Evolutionary conservation across 2,888 invertebrate species (phyloP).

Genomic region (Pinctada fucata): DNA sequence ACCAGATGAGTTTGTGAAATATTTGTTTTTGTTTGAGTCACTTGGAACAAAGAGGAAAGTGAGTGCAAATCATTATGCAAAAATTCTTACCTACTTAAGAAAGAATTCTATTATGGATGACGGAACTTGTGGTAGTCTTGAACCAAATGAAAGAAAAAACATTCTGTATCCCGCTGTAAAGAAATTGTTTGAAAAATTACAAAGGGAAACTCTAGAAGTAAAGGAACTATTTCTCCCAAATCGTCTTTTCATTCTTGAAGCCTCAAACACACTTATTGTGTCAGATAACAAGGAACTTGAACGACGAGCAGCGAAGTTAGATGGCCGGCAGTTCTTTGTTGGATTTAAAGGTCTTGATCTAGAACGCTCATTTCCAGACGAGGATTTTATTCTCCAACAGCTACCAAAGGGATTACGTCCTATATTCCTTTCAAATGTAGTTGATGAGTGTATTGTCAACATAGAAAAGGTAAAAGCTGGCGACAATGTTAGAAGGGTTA

Average conservation of each 20-base stretch:
- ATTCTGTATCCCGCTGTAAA: background rate
- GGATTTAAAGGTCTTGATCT: background rate
- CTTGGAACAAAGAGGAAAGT: background rate
- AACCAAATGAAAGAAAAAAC: background rate
- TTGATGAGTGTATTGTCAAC: background rate
- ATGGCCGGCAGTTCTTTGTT: background rate
- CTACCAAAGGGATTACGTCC: background rate
- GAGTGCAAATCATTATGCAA: background rate
- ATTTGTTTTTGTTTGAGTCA: background rate
- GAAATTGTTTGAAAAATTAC: background rate
- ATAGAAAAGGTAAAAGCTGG: background rate
- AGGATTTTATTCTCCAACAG: background rate
- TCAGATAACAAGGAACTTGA: constrained; percentile 1
- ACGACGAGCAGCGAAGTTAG: background rate
- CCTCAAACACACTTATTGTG: background rate
- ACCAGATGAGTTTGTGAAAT: background rate
- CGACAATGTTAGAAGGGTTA: background rate
- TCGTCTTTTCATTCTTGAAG: background rate
- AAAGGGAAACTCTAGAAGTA: too few species aligned
- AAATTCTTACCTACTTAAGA: background rate
- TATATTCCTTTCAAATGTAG: background rate
- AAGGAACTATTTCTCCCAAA: background rate
- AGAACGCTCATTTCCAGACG: background rate
- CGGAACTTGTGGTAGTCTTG: background rate
- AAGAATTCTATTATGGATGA: too few species aligned